phyloP scores from a whole-genome alignment of 2,113 vertebrate genomes.

The Chaetura pelagica region DNA sequence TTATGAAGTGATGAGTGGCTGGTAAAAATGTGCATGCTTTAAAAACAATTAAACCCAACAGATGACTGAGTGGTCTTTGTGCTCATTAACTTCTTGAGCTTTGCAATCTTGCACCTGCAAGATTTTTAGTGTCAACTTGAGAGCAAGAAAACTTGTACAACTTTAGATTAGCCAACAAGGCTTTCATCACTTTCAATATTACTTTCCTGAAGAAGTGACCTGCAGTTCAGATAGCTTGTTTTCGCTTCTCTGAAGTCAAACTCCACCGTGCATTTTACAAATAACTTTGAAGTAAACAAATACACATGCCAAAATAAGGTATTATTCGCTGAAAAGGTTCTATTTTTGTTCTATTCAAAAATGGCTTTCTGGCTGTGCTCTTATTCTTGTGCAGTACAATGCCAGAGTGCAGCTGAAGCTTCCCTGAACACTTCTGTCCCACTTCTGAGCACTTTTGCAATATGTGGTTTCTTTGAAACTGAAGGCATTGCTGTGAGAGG shows the following conservation, averaged over 20 bases:
- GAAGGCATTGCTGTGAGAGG: background rate
- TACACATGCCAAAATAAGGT: conserved; percentile 63
- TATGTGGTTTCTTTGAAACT: background rate
- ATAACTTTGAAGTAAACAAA: conserved; percentile 73
- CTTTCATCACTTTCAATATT: conserved; percentile 71
- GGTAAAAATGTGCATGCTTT: conserved; percentile 67
- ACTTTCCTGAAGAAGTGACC: conserved; percentile 51
- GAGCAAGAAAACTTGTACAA: conserved; percentile 61
- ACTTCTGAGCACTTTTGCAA: conserved; percentile 25
- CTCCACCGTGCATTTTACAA: conserved; percentile 66
- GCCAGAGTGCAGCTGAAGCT: conserved; percentile 35
- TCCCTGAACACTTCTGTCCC: conserved; percentile 49
- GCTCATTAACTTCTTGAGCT: conserved; percentile 70
- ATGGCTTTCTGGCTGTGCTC: conserved; percentile 41
- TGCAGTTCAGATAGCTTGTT: conserved; percentile 54
- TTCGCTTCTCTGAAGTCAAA: conserved; percentile 37
- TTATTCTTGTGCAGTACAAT: conserved; percentile 33
- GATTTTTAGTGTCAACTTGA: conserved; percentile 60
- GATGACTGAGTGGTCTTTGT: conserved; percentile 64
- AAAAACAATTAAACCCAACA: conserved; percentile 66
- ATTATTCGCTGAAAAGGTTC: conserved; percentile 53
- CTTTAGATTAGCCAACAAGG: conserved; percentile 65
- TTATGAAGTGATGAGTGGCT: conserved; percentile 67
- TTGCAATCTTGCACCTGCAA: conserved; percentile 76
- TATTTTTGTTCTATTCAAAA: conserved; percentile 67